Evolutionary conservation across 64 coral and sea anemone genomes (phyloP).

Genomic region (Orbicella faveolata): DNA sequence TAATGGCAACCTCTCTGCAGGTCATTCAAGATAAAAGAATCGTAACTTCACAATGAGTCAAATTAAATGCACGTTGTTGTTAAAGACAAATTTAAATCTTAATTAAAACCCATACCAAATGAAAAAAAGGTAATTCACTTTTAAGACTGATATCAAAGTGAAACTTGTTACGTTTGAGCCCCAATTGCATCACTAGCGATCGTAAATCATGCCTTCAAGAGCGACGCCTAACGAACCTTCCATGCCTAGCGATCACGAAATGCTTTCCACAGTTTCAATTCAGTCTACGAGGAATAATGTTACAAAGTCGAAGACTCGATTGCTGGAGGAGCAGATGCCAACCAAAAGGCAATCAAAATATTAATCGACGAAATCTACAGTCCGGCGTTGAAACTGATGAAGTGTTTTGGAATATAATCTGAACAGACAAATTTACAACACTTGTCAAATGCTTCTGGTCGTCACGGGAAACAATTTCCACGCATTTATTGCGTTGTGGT

Average conservation of each 20-base stretch:
- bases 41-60: too few relatives aligned
- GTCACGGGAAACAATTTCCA: too few relatives aligned
- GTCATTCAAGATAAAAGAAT: too few relatives aligned
- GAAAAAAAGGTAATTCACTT: too few relatives aligned
- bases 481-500: neutral
- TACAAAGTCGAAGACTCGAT: neutral
- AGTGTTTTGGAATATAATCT: slow-evolving; percentile 3
- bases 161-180: too few relatives aligned
- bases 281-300: neutral
- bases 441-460: neutral
- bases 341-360: neutral
- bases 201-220: neutral
- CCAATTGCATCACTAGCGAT: too few relatives aligned
- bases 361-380: neutral
- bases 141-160: too few relatives aligned
- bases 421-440: neutral
- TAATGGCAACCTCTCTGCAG: too few relatives aligned
- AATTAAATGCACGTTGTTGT: too few relatives aligned
- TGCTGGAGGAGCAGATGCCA: neutral
- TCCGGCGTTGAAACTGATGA: neutral
- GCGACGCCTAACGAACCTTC: neutral
- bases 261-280: neutral
- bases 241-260: neutral
- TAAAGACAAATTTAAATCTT: too few relatives aligned
- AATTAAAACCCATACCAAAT: too few relatives aligned